Percentiles rank a stretch among this genome's conserved stretches.
Conservation (phyloP, 2,113 vertebrate genomes). For the Pangasianodon hypophthalmus region DNA sequence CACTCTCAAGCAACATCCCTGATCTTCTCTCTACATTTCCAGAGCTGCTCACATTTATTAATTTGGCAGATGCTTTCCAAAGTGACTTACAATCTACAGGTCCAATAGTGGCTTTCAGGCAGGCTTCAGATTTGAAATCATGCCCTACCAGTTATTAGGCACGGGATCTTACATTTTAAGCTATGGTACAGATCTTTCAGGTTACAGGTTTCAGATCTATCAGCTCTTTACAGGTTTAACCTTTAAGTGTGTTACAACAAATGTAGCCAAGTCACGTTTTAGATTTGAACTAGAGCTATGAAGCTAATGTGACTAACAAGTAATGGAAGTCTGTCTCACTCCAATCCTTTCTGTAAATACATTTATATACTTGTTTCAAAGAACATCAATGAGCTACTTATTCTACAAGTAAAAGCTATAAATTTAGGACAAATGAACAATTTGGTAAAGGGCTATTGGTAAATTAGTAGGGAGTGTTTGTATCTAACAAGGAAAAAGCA, state of each 20-base stretch:
- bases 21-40: not conserved
- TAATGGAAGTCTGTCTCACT: not conserved
- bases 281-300: not conserved
- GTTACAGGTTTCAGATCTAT: no score
- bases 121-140: not conserved
- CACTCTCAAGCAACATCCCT: not conserved
- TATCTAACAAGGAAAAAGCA: not conserved
- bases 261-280: not conserved
- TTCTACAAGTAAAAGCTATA: not conserved
- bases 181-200: not conserved
- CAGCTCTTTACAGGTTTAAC: not conserved
- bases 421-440: not conserved
- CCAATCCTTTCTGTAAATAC: not conserved
- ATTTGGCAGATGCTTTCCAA: not conserved
- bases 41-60: not conserved
- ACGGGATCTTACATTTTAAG: not conserved
- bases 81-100: not conserved
- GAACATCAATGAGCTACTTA: not conserved
- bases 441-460: not conserved
- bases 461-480: not conserved
- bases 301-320: not conserved
- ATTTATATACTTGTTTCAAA: not conserved
- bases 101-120: not conserved
- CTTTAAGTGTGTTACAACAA: not conserved
- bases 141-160: not conserved